phyloP scores from a whole-genome alignment of 1,140 invertebrate species.

The Drosophila kanapiae region DNA sequence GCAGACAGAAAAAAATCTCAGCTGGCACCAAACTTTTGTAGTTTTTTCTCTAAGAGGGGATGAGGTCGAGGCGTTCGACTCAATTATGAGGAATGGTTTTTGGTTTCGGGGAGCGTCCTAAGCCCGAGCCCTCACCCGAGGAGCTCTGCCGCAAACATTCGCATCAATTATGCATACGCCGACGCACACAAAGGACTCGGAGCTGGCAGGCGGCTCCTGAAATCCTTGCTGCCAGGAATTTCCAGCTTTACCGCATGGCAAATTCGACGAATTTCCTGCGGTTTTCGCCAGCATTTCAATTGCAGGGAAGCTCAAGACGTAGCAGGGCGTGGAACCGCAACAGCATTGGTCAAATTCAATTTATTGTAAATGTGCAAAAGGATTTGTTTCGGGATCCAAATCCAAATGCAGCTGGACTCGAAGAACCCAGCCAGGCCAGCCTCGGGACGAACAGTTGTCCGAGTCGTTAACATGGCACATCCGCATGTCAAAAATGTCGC shows the following conservation, averaged over 20 bases:
- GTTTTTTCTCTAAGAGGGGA: slow-evolving; percentile 9
- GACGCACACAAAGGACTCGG: slow-evolving; percentile 51
- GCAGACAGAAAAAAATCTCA: slow-evolving; percentile 50
- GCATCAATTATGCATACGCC: slow-evolving; percentile 84
- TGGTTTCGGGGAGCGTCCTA: slow-evolving; percentile 46
- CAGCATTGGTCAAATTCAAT: slow-evolving; percentile 82
- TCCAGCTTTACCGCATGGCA: slow-evolving; percentile 71
- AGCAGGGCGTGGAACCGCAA: slow-evolving; percentile 51
- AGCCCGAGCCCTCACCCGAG: slow-evolving; percentile 32
- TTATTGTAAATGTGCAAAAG: slow-evolving; percentile 79
- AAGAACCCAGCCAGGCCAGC: slow-evolving; percentile 23
- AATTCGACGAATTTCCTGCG: slow-evolving; percentile 84
- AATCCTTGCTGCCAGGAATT: slow-evolving; percentile 53
- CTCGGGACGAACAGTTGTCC: slow-evolving; percentile 61
- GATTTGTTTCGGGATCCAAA: slow-evolving; percentile 57
- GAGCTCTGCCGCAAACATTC: slow-evolving; percentile 72
- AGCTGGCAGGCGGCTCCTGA: slow-evolving; percentile 31
- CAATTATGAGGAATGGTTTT: slow-evolving; percentile 57
- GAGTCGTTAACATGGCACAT: slow-evolving; percentile 80
- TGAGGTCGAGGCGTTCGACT: slow-evolving; percentile 26
- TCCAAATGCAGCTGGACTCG: slow-evolving; percentile 16
- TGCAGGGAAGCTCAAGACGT: slow-evolving; percentile 37
- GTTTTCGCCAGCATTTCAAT: slow-evolving; percentile 71
- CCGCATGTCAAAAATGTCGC: slow-evolving; percentile 83
- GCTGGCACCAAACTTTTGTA: slow-evolving; percentile 43